Percentiles rank a stretch among this genome's conserved stretches.
phyloP scores from a whole-genome alignment of 1,140 invertebrate genomes.

The Saxidomus purpurata region DNA sequence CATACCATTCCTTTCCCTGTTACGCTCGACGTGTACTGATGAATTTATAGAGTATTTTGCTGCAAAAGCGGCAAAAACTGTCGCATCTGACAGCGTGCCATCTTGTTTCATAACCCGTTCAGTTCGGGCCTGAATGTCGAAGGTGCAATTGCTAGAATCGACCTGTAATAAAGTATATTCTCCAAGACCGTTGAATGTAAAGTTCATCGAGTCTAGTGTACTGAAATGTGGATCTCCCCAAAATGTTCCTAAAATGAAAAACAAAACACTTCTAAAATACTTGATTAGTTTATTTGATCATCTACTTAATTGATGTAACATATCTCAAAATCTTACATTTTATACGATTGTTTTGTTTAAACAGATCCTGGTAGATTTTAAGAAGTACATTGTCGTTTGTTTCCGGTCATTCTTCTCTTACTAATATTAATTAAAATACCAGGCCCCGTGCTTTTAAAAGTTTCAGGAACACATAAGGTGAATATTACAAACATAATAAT shows the following conservation, averaged over 20 bases:
- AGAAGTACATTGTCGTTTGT: too few species aligned
- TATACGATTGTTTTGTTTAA: too few species aligned
- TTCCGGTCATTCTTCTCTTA: too few species aligned
- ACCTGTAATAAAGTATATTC: conserved; percentile 92
- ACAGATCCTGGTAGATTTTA: too few species aligned
- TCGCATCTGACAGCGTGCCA: conserved; percentile 43
- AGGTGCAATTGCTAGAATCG: not conserved
- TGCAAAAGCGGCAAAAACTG: conserved; percentile 49
- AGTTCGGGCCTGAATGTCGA: conserved; percentile 48
- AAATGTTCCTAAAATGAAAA: conserved; percentile 47
- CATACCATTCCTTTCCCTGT: conserved; percentile 4
- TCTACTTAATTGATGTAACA: too few species aligned
- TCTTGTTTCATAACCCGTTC: conserved; percentile 13
- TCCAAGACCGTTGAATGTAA: conserved; percentile 98
- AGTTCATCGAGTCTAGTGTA: conserved; percentile 95
- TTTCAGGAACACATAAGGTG: too few species aligned
- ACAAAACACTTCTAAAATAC: too few species aligned
- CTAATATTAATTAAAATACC: too few species aligned
- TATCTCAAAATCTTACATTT: too few species aligned
- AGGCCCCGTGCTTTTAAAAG: too few species aligned
- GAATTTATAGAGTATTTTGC: conserved; percentile 40
- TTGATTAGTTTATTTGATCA: too few species aligned
- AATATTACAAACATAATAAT: too few species aligned
- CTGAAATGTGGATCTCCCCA: conserved; percentile 96
- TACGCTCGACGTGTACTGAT: conserved; percentile 28